Conservation (phyloP, 2,888 invertebrate species). For the Graphium colonna region DNA sequence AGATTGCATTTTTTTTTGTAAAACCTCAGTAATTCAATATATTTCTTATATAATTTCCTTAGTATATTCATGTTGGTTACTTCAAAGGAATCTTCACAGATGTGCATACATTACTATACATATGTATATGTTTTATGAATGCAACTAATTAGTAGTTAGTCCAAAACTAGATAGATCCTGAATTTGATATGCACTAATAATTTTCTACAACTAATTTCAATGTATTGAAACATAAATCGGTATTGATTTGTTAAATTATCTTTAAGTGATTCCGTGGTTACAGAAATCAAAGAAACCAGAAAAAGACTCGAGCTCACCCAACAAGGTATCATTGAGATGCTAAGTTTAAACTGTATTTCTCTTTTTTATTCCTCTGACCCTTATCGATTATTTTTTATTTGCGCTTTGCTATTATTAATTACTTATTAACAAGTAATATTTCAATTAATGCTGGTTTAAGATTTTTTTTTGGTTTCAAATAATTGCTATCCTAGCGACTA, state of each 20-base stretch:
- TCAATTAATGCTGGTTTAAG: conserved; percentile 38
- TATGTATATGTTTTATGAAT: conserved; percentile 6
- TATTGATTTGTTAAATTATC: conserved; percentile 33
- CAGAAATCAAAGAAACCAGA: conserved; percentile 90
- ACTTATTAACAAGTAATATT: conserved; percentile 48
- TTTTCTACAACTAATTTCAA: too few species aligned
- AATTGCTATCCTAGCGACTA: conserved; percentile 27
- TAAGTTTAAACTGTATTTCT: conserved; percentile 37
- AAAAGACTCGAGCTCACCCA: conserved; percentile 84
- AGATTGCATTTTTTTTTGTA: too few species aligned
- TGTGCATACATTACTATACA: conserved; percentile 22
- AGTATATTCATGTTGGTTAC: too few species aligned
- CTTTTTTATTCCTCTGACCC: conserved; percentile 26
- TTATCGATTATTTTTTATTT: conserved; percentile 26
- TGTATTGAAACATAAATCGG: neutral
- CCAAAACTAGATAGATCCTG: neutral
- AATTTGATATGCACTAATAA: too few species aligned
- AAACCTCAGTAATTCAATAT: too few species aligned
- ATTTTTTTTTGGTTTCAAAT: conserved; percentile 42
- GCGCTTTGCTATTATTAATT: conserved; percentile 35
- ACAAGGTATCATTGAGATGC: conserved; percentile 82
- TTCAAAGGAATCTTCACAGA: too few species aligned
- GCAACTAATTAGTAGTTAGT: conserved; percentile 1
- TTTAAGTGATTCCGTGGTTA: conserved; percentile 55
- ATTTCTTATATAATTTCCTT: too few species aligned